These are phyloP conservation scores for Cherax quadricarinatus DNA, from an alignment of 1,140 invertebrate genomes.

Conservation along the genomic window DNA sequence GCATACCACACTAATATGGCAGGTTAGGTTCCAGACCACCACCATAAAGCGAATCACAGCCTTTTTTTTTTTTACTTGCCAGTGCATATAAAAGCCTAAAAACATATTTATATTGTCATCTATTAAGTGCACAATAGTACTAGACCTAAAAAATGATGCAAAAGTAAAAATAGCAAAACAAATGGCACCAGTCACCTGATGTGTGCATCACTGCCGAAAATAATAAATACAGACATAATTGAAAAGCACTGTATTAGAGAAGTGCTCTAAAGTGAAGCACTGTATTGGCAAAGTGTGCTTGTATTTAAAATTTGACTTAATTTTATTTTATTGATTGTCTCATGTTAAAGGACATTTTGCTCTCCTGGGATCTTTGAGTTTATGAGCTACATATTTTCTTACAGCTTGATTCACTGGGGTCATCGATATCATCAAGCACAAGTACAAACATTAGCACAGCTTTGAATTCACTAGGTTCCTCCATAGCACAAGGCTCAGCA, in stretches of 20 bases:
- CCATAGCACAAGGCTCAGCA: not conserved
- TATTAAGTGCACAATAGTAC: no score
- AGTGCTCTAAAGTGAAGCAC: not conserved
- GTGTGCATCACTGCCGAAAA: no score
- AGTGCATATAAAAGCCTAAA: no score
- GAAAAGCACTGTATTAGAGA: not conserved
- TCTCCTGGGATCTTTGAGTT: not conserved
- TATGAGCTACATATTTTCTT: not conserved
- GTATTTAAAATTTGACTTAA: not conserved
- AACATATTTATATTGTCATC: no score
- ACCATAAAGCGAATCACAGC: no score
- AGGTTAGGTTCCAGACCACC: no score
- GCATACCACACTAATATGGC: no score
- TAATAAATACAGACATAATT: no score
- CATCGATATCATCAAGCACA: constrained; percentile 1
- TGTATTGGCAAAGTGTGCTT: not conserved
- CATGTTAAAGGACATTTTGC: not conserved
- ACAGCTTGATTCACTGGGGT: constrained; percentile 11
- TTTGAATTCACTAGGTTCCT: not conserved
- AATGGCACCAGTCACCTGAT: no score
- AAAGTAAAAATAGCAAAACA: no score
- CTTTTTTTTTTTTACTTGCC: no score
- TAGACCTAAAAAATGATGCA: no score
- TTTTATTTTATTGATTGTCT: not conserved
- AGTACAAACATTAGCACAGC: not conserved